These are phyloP conservation scores for Hyperoplus immaculatus DNA, from an alignment of 2,797 vertebrate species.

Conservation along the genomic window DNA sequence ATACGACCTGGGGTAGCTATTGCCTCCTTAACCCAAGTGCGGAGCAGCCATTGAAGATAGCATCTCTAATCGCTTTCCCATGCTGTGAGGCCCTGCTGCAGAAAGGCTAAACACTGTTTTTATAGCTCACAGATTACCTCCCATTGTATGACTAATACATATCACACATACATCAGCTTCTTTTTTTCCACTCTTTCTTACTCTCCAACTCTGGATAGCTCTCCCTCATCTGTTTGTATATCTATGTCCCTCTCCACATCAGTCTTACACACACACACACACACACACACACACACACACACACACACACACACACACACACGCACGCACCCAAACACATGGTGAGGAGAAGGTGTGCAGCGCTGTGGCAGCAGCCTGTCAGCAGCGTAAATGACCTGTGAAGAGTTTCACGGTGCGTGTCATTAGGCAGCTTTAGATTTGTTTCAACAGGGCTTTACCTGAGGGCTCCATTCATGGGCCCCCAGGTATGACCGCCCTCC, in stretches of 20 bases:
- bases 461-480: constrained; percentile 90
- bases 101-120: constrained; percentile 64
- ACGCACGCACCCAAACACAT: constrained; percentile 24
- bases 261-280: constrained; percentile 30
- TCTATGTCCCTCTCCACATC: constrained; percentile 37
- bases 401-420: constrained; percentile 94
- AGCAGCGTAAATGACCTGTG: constrained; percentile 97
- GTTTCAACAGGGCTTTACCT: constrained; percentile 93
- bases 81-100: constrained; percentile 62
- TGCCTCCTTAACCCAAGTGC: constrained; percentile 51
- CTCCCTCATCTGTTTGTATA: constrained; percentile 51
- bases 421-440: constrained; percentile 93
- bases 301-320: constrained; percentile 23
- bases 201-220: constrained; percentile 33
- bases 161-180: constrained; percentile 51
- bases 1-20: constrained; percentile 62
- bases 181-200: constrained; percentile 9
- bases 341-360: constrained; percentile 54
- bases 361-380: constrained; percentile 79
- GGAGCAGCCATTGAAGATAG: constrained; percentile 65
- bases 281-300: constrained; percentile 29
- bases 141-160: constrained; percentile 71
- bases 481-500: constrained; percentile 86
- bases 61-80: constrained; percentile 78
- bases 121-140: constrained; percentile 65